phyloP scores from a whole-genome alignment of 2,113 vertebrate genomes.

The Centropus unirufus region DNA sequence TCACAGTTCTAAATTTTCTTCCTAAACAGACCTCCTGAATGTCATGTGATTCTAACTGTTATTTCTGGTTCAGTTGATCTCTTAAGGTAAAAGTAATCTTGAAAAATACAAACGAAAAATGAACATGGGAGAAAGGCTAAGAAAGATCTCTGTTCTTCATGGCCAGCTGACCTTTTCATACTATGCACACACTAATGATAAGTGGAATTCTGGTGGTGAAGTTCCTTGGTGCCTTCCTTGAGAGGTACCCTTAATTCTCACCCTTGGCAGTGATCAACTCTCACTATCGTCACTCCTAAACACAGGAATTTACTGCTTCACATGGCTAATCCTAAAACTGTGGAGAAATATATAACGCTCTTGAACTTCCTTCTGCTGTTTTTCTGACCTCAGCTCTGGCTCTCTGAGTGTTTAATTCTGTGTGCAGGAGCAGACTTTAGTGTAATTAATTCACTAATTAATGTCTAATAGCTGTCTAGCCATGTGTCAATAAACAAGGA shows the following conservation, averaged over 20 bases:
- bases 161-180: background rate
- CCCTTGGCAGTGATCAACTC: background rate
- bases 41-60: background rate
- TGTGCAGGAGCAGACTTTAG: background rate
- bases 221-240: background rate
- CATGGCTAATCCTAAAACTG: background rate
- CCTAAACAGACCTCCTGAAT: background rate
- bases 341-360: background rate
- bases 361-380: background rate
- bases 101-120: background rate
- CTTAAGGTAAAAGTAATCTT: background rate
- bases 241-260: background rate
- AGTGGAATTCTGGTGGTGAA: background rate
- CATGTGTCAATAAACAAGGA: constrained; percentile 39
- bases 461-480: constrained; percentile 43
- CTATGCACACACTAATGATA: rapidly evolving
- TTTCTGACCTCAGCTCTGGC: background rate
- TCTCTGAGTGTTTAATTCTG: background rate
- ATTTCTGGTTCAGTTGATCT: background rate
- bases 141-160: background rate
- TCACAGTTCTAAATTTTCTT: background rate
- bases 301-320: background rate
- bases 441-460: constrained; percentile 49
- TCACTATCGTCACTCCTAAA: background rate
- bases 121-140: background rate